Base-by-base conservation (phyloP, 2,113 vertebrate species). In the Martes martes region DNA sequence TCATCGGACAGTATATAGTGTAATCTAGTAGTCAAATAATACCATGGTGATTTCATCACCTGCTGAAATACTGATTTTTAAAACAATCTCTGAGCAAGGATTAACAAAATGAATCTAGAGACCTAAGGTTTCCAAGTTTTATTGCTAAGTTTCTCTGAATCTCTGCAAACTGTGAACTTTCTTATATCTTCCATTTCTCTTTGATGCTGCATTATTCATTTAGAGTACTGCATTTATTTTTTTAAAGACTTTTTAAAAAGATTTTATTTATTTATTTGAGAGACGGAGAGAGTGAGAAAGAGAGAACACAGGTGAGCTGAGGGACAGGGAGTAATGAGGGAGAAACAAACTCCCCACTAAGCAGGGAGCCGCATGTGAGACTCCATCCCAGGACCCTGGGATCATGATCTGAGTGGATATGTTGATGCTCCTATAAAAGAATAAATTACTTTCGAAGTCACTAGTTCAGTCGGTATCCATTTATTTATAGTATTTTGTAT, bases 21-120 rank as follows among this genome's bases (percentile, higher is more conserved):
- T 59, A 88, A 91, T 67, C n/a, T 47, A 36, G 28, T 39, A 65
- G 36, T 92, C 55, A 92, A 95, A 84, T 80, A 95, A 85, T 42
- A 63, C 26, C 33, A 92, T 73, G 50, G 13, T 1, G 6, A 82
- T 95, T 71, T 85, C n/a, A 55, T 55, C 73, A 85, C 47, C 86
- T 95, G 52, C 39, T 84, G 87, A 83, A 94, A 96, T 67, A 84
- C 1, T 79, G 65, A 76, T 67, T 90, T 92, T 61, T 21, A 89
- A 97, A 91, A 89, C 42, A 42, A 79, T 23, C 10, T 96, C 86
- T 33, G 39, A 91, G 42, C 74, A 52, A 94, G 24, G 78, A 14
- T 26, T 24, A 24, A 84, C 85, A 45, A 74, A 59, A 15, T 59
- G 15, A 74, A 7, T 50, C 28, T 82, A 45, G 23, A 91, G 4